Evolutionary conservation across 1,140 invertebrate genomes (phyloP).

Genomic region (Tetragnatha versicolor): DNA sequence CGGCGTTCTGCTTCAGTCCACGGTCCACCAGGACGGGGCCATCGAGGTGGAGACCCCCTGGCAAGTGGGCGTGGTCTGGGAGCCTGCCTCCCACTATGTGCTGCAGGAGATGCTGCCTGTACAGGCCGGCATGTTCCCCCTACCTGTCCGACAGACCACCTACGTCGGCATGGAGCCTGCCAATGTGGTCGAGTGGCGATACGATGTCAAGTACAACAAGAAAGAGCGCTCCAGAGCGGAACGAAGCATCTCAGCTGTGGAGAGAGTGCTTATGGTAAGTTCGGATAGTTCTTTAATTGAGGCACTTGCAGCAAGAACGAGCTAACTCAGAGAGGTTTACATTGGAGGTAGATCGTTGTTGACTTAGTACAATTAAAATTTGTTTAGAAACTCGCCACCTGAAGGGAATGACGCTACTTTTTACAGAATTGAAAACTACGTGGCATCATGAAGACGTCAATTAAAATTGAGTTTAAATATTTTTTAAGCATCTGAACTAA

Average conservation of each 20-base stretch:
- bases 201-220: constrained; percentile 65
- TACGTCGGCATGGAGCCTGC: constrained; percentile 74
- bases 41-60: constrained; percentile 65
- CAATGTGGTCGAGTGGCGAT: constrained; percentile 94
- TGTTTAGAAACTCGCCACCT: too few relatives aligned
- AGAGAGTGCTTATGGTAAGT: constrained; percentile 57
- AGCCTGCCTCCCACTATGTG: constrained; percentile 81
- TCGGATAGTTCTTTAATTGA: too few relatives aligned
- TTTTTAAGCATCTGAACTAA: too few relatives aligned
- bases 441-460: too few relatives aligned
- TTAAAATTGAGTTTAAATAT: too few relatives aligned
- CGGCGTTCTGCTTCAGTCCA: constrained; percentile 62
- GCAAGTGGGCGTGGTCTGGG: constrained; percentile 64
- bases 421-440: too few relatives aligned
- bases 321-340: too few relatives aligned
- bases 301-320: too few relatives aligned
- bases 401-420: too few relatives aligned
- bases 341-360: too few relatives aligned
- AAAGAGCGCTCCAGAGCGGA: constrained; percentile 58
- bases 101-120: constrained; percentile 86
- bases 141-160: constrained; percentile 80
- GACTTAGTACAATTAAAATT: too few relatives aligned
- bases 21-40: constrained; percentile 65
- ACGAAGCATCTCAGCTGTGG: constrained; percentile 56
- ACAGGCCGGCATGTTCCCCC: constrained; percentile 89